Conservation (phyloP, 1,140 invertebrate genomes). For the Drosophila ficusphila region DNA sequence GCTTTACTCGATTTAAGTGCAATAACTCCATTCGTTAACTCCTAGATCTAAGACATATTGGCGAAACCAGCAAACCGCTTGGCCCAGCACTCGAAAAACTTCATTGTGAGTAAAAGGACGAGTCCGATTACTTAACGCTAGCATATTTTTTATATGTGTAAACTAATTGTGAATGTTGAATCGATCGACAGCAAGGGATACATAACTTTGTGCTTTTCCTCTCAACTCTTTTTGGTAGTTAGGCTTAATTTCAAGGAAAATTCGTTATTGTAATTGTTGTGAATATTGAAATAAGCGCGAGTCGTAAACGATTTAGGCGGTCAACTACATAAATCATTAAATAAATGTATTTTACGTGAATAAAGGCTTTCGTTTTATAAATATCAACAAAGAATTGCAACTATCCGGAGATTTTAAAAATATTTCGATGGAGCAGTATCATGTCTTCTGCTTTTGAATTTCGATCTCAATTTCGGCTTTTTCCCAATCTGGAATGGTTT, state of each 20-base stretch:
- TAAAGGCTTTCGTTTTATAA: conserved; percentile 58
- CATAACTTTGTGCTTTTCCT: conserved; percentile 73
- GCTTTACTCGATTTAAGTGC: conserved; percentile 75
- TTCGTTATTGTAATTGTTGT: conserved; percentile 83
- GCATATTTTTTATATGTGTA: conserved; percentile 78
- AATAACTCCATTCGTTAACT: conserved; percentile 72
- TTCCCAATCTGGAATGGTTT: conserved; percentile 86
- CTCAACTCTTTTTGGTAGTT: conserved; percentile 75
- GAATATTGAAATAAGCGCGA: conserved; percentile 75
- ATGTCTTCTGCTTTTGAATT: conserved; percentile 20
- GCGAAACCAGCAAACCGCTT: conserved; percentile 45
- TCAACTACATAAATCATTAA: conserved; percentile 61
- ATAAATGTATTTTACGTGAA: conserved; percentile 78
- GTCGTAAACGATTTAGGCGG: conserved; percentile 69
- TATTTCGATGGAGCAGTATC: background rate
- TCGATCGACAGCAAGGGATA: conserved; percentile 28
- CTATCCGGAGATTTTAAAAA: background rate
- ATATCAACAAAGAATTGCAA: conserved; percentile 25
- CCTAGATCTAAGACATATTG: conserved; percentile 42
- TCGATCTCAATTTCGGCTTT: conserved; percentile 75
- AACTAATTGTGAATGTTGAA: conserved; percentile 76
- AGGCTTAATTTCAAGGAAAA: conserved; percentile 80
- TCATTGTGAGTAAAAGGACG: conserved; percentile 32
- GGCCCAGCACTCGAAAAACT: conserved; percentile 37
- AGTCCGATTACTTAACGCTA: conserved; percentile 60